Conservation (phyloP, 2,888 invertebrate species). For the Spilarctia lutea region DNA sequence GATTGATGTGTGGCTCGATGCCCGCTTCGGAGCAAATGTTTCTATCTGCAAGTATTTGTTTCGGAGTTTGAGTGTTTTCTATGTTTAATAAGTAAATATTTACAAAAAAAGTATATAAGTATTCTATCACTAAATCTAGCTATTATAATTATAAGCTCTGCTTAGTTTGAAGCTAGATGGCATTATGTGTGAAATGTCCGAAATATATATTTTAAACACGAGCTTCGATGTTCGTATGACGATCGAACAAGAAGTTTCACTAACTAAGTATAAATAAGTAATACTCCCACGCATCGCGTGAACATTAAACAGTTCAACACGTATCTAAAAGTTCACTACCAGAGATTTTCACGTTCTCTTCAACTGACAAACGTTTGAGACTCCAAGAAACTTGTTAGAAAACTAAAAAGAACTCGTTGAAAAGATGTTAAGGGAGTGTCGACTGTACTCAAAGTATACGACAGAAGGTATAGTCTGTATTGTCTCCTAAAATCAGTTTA, state of each 20-base stretch:
- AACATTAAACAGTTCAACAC: constrained; percentile 52
- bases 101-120: too few relatives aligned
- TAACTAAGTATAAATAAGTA: constrained; percentile 21
- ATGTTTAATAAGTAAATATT: too few relatives aligned
- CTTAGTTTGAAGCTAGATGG: too few relatives aligned
- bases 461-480: constrained; percentile 23
- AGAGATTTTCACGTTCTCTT: constrained; percentile 75
- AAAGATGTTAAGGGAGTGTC: constrained; percentile 66
- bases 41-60: too few relatives aligned
- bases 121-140: too few relatives aligned
- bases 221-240: not conserved
- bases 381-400: constrained; percentile 79
- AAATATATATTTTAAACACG: too few relatives aligned
- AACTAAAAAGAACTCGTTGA: constrained; percentile 79
- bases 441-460: constrained; percentile 2
- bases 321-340: constrained; percentile 69
- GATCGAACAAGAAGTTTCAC: not conserved
- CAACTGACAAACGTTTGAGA: constrained; percentile 79
- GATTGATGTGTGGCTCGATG: too few relatives aligned
- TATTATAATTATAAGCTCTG: too few relatives aligned
- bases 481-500: not conserved
- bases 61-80: too few relatives aligned
- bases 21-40: too few relatives aligned
- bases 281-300: constrained; percentile 28
- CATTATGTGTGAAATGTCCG: too few relatives aligned